Evolutionary conservation across 2,113 vertebrate species (phyloP).

Genomic region (Rhodinocichla rosea): DNA sequence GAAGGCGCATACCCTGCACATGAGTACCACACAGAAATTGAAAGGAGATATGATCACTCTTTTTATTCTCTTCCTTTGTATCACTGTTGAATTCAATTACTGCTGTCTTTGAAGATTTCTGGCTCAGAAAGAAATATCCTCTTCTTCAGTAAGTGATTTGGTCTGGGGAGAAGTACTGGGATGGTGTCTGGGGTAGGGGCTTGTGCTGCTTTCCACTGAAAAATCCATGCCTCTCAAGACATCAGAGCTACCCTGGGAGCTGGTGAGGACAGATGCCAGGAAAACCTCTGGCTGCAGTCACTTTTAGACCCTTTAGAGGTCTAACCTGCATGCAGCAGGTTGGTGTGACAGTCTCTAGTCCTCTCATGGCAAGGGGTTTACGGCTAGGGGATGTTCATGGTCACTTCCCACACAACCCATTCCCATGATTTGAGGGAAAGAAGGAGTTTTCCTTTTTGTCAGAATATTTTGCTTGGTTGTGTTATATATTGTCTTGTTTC

Average conservation of each 20-base stretch:
- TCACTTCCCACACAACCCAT: background rate
- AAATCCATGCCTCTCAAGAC: background rate
- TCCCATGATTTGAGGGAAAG: background rate
- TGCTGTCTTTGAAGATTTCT: background rate
- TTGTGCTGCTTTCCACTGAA: background rate
- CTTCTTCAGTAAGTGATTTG: background rate
- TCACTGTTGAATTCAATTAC: background rate
- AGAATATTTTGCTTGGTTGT: background rate
- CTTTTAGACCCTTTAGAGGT: background rate
- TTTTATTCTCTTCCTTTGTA: background rate
- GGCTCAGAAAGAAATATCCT: background rate
- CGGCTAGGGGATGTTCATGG: background rate
- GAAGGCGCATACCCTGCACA: background rate
- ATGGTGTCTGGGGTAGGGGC: background rate
- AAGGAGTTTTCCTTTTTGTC: background rate
- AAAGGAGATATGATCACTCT: background rate
- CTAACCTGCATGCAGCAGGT: background rate
- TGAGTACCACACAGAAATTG: background rate
- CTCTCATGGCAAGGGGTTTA: rapidly evolving
- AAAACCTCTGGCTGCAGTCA: background rate
- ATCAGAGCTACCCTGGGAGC: background rate
- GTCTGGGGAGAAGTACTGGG: background rate
- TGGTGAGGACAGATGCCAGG: background rate
- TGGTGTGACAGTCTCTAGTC: background rate
- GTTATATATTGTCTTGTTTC: background rate